phyloP scores from a whole-genome alignment of 2,888 invertebrate genomes.

The Sesia apiformis region DNA sequence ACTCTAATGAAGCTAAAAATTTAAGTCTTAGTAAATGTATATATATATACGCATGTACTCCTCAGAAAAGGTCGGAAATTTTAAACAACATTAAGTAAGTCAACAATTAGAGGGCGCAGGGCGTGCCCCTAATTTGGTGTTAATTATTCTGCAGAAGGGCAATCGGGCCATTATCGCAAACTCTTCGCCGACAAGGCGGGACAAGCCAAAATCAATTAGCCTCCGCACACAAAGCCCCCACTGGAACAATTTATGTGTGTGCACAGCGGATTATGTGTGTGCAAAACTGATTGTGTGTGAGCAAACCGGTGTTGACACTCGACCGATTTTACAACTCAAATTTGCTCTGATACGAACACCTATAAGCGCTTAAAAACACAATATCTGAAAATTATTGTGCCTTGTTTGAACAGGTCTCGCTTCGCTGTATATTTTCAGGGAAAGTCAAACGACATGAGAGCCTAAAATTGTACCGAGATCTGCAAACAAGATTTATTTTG shows the following conservation, averaged over 20 bases:
- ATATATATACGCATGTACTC: not conserved
- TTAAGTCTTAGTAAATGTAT: too few relatives aligned
- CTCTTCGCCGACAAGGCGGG: slow-evolving; percentile 23
- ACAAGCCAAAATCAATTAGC: slow-evolving; percentile 56
- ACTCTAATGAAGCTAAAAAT: too few relatives aligned
- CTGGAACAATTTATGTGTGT: slow-evolving; percentile 41
- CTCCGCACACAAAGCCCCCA: slow-evolving; percentile 32
- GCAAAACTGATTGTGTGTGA: slow-evolving; percentile 26
- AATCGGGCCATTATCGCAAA: slow-evolving; percentile 33
- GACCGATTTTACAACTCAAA: slow-evolving; percentile 16
- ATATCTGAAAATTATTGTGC: slow-evolving; percentile 9
- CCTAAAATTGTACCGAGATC: too few relatives aligned
- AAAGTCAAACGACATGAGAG: too few relatives aligned
- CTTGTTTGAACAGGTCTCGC: not conserved
- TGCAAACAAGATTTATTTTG: too few relatives aligned
- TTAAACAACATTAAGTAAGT: slow-evolving; percentile 46
- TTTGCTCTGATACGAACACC: slow-evolving; percentile 11
- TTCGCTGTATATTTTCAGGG: too few relatives aligned
- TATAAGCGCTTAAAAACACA: slow-evolving; percentile 14
- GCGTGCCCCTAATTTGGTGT: slow-evolving; percentile 44
- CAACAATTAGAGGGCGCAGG: slow-evolving; percentile 26
- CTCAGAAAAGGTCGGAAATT: slow-evolving; percentile 20
- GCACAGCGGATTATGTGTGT: slow-evolving; percentile 30
- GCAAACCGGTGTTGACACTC: slow-evolving; percentile 17
- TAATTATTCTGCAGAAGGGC: slow-evolving; percentile 50